Evolutionary conservation across 2,113 vertebrate species (phyloP), one percentile per base, ranked within the genome.

Genomic region (Myrmecophaga tridactyla): DNA sequence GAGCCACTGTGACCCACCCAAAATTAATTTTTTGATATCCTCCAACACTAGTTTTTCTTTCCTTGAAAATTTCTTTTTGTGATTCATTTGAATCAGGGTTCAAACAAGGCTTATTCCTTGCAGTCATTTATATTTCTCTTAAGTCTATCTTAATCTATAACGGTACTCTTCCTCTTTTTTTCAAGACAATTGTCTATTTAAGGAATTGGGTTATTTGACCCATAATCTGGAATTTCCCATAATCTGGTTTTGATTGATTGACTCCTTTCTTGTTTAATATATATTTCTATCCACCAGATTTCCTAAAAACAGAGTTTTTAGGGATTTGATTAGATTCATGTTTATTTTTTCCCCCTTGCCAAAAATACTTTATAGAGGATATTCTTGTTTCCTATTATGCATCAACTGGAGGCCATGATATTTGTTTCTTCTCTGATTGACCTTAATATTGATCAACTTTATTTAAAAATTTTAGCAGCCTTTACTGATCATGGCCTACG

Each of bases 41-140:
- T 80, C 18, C 17, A 53, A 80, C 53, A 48, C 34, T 80, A 12
- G 78, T 58, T 20, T 51, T 75, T 51, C 76, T 62, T 53, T 15
- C 48, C 17, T 78, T 53, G 56, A 46, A 90, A 88, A 58, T 65
- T 17, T 67, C 51, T 84, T 92, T 83, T 88, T 77, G 53, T 92
- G 53, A 75, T 70, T 91, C n/a, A 23, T 77, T 94, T 92, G 39
- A 85, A 70, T 89, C 41, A 90, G 67, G 60, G 86, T 92, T 95
- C 29, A 82, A 53, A 86, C 51, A 81, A 93, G 53, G 25, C 31
- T 46, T 25, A 10, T 86, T n/a, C 23, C 65, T 65, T 85, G 23
- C 13, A 69, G 72, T 94, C 90, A 46, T 23, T 69, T 90, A 90
- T 89, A 75, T 46, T 86, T 96, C 15, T 84, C n/a, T 90, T 82